Percentiles rank a stretch among this genome's conserved stretches.
These are phyloP conservation scores for Aporrectodea caliginosa DNA, from an alignment of 1,140 invertebrate genomes.

Conservation along the genomic window DNA sequence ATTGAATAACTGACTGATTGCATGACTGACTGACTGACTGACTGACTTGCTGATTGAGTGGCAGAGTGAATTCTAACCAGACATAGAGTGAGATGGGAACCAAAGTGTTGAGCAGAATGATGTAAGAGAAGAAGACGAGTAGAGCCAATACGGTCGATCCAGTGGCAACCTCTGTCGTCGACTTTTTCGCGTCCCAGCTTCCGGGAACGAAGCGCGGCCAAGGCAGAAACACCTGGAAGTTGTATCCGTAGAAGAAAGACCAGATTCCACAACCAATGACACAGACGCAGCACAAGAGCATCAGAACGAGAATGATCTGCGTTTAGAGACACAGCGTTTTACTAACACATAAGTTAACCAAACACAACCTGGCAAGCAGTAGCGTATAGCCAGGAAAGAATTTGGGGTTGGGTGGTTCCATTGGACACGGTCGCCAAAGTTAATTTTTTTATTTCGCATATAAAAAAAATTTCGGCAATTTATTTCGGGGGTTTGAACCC, in stretches of 20 bases:
- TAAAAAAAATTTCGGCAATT: too few species aligned
- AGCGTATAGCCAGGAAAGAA: too few species aligned
- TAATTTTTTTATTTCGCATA: too few species aligned
- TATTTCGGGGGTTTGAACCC: too few species aligned
- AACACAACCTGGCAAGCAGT: too few species aligned
- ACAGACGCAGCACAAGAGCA: conserved; percentile 96
- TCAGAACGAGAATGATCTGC: conserved; percentile 96
- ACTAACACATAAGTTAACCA: too few species aligned
- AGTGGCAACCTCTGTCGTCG: conserved; percentile 58
- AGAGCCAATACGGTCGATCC: conserved; percentile 92
- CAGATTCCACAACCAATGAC: conserved; percentile 94
- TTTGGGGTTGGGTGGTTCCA: too few species aligned
- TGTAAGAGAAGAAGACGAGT: conserved; percentile 98
- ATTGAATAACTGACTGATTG: too few species aligned
- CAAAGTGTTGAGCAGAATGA: conserved; percentile 98
- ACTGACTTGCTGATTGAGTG: too few species aligned
- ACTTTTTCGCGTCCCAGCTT: conserved; percentile 29
- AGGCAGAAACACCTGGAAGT: conserved; percentile 88
- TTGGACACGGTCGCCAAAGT: too few species aligned
- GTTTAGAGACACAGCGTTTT: too few species aligned
- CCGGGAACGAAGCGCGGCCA: conserved; percentile 89
- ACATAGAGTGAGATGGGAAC: conserved; percentile 99
- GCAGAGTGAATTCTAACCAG: conserved; percentile 64
- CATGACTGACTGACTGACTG: too few species aligned
- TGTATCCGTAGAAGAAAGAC: conserved; percentile 72